Percentiles rank a stretch among this genome's conserved stretches.
phyloP scores from a whole-genome alignment of 2,888 invertebrate genomes.

The Cerastis leucographa region DNA sequence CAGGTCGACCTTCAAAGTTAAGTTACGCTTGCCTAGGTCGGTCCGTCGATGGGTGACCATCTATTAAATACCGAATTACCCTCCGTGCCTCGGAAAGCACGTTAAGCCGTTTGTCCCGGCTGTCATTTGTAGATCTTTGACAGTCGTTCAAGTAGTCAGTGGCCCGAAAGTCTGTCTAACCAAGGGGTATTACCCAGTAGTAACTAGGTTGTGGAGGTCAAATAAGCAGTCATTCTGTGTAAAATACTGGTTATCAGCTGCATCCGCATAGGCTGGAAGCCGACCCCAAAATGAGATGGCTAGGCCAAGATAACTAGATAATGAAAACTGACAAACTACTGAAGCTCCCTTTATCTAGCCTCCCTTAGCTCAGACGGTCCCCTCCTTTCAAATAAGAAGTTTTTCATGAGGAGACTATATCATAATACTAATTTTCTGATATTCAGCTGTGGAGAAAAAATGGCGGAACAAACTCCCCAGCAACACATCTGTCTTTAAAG shows the following conservation, averaged over 20 bases:
- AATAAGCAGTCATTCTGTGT: neutral
- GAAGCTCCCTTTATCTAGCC: neutral
- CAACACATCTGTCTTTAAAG: neutral
- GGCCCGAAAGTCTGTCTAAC: neutral
- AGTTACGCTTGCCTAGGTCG: neutral
- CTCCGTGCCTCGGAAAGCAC: neutral
- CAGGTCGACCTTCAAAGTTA: neutral
- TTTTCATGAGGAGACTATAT: neutral
- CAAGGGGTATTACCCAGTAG: neutral
- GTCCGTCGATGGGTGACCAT: neutral
- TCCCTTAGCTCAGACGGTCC: neutral
- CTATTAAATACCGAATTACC: neutral
- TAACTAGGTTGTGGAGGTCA: neutral
- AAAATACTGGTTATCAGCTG: neutral
- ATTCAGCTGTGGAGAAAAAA: neutral
- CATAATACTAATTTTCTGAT: neutral
- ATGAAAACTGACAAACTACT: neutral
- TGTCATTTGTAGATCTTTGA: neutral
- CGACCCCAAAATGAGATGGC: neutral
- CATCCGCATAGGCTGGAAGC: neutral
- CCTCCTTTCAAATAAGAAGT: neutral
- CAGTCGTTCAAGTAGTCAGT: neutral
- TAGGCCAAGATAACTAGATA: neutral
- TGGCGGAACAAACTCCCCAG: neutral
- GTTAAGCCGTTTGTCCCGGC: neutral